A percentile compares a stretch with the other conserved stretches of the same genome.
Conservation (phyloP, 2,888 invertebrate species). For the Lasioglossum marginatum region DNA sequence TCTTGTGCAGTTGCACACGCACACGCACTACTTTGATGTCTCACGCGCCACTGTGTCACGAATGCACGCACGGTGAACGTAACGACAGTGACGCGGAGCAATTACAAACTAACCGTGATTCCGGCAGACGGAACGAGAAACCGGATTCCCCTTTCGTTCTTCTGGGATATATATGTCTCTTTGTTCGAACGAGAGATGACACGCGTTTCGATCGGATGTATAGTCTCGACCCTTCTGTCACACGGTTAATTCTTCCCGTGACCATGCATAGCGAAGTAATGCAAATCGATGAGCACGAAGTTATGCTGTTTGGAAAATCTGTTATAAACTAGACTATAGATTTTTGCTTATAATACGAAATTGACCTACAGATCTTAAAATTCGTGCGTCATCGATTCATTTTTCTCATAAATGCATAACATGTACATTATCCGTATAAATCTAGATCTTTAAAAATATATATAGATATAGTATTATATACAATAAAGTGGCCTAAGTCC, state of each 20-base stretch:
- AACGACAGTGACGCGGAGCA: constrained; percentile 64
- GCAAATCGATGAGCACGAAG: background rate
- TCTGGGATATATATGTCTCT: background rate
- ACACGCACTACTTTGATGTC: background rate
- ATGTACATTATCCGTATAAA: too few relatives aligned
- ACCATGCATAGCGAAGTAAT: background rate
- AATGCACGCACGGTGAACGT: constrained; percentile 42
- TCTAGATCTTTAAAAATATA: too few relatives aligned
- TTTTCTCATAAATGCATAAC: too few relatives aligned
- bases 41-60: background rate
- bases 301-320: background rate
- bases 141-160: constrained; percentile 30
- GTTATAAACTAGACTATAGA: background rate
- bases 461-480: too few relatives aligned
- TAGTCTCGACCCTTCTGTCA: background rate
- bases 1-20: background rate
- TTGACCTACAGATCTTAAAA: too few relatives aligned
- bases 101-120: constrained; percentile 81
- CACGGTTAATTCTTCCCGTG: background rate
- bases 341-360: background rate
- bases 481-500: too few relatives aligned
- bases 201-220: background rate
- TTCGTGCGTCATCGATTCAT: too few relatives aligned
- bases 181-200: background rate
- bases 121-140: constrained; percentile 69